Base-by-base conservation (phyloP, 2,888 invertebrate species). In the Synergus laeviventris region DNA sequence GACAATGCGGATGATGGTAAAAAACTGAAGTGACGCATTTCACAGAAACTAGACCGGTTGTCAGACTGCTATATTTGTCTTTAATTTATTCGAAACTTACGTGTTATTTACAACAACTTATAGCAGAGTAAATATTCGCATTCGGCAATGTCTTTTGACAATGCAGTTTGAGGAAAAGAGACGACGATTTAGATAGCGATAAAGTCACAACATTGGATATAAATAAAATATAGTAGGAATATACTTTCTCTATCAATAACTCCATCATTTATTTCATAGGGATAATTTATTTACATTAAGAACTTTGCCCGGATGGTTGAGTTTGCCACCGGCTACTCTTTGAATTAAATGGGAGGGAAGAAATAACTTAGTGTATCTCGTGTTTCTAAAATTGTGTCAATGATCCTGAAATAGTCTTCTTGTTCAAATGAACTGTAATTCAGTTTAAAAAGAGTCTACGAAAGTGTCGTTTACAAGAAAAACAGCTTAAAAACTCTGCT, bases 51-150 rank as follows among this genome's bases (percentile, higher is more conserved):
- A 45, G 45, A 66, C 64, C 45, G 66, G 45, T 66, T 31, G 66
- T 45, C 66, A 45, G 66, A 66, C 66, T 62, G 38, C n/a, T n/a
- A 36, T 45, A 66, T 66, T 66, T 66, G n/a, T 31, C n/a, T 66
- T 45, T 24, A 45, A 66, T 66, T 66, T 14, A 66, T 49, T 66
- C 45, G 45, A 24, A 31, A 14, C 45, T 66, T 16, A 21, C 24
- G 18, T 45, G 16, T 45, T 66, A 45, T 66, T 24, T 42, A 66
- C 49, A 66, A 24, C 42, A 18, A 56, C 7, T 14, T 45, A 56
- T 56, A 56, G 54, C n/a, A 14, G 7, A 12, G 66, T 14, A 45
- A 21, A 45, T 18, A 36, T 31, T 60, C 31, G 11, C 38, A 3
- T 59, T 21, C 21, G 21, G 21, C 18, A n/a, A 36, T 18, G 39